phyloP scores from a whole-genome alignment of 2,113 vertebrate species.

The Argyrosomus japonicus region DNA sequence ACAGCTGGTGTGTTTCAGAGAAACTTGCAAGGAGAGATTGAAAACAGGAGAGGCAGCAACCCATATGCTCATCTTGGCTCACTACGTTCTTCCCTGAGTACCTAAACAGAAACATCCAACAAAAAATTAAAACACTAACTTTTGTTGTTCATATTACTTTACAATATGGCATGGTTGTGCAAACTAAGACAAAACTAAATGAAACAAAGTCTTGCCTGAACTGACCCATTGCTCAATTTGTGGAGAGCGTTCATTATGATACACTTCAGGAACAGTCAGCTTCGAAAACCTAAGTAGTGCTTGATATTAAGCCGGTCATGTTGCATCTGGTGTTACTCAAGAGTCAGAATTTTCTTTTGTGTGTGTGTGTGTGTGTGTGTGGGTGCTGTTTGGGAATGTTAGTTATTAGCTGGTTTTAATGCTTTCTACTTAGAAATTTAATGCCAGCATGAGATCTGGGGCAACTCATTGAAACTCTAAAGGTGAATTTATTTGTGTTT shows the following conservation, averaged over 20 bases:
- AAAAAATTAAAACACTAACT: neutral
- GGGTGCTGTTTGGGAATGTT: constrained; percentile 1
- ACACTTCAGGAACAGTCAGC: constrained; percentile 22
- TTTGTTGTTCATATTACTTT: neutral
- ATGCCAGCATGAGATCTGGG: constrained; percentile 27
- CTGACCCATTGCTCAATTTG: constrained; percentile 17
- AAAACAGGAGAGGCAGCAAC: constrained; percentile 37
- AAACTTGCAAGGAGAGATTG: constrained; percentile 23
- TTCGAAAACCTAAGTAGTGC: constrained; percentile 12
- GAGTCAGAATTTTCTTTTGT: constrained; percentile 1
- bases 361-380: neutral
- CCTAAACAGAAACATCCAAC: constrained; percentile 23
- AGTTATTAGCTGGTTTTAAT: constrained; percentile 43
- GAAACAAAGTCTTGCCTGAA: neutral
- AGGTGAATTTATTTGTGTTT: constrained; percentile 25
- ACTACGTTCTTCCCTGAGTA: neutral
- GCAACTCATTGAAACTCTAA: constrained; percentile 21
- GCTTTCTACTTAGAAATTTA: constrained; percentile 40
- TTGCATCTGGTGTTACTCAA: constrained; percentile 71
- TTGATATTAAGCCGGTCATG: constrained; percentile 25
- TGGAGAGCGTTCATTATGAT: neutral
- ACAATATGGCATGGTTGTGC: neutral
- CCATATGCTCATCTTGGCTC: constrained; percentile 40
- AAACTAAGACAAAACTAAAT: neutral
- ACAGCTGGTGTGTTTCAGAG: constrained; percentile 61